Evolutionary conservation across 2,113 vertebrate genomes (phyloP), one percentile per base, ranked within the genome.

Genomic region (Progne subis): DNA sequence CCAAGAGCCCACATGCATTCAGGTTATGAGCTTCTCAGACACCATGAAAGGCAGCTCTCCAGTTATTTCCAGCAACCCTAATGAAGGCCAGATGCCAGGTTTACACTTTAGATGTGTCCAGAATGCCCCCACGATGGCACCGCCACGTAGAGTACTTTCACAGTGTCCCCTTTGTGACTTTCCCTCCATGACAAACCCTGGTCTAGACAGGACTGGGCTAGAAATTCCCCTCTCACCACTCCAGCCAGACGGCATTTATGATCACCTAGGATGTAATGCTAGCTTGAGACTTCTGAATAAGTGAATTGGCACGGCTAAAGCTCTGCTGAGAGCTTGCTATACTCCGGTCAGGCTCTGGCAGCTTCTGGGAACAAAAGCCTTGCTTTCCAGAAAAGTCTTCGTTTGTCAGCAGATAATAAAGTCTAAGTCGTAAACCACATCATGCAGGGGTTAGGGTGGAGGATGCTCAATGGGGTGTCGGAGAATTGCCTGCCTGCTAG

Each of bases 401-500:
- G 5, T 94, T 97, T 95, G 91, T 97, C 94, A 97, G 83, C 78
- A 93, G 93, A 94, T 82, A 96, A 94, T 92, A 86, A 97, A 94
- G 57, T 50, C 86, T 90, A 94, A 96, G 92, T 74, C 29, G 49
- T 93, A 79, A 96, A 90, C 56, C 11, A 18, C 8, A 26, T 67
- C 68, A 70, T 70, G 63, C 41, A 56, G 83, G 49, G 52, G 43
- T 76, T 59, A 72, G 43, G 70, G 19, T 16, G 29, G 86, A 85
- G 44, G 86, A 52, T 67, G 39, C 28, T 92, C 9, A 0, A 7
- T 60, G 32, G 26, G 11, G 44, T 5, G 4, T 44, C 8, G 0
- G 41, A 56, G 60, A 78, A 83, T 44, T 71, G 52, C 49, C 50
- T 64, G 31, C 37, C 65, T 82, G 84, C 52, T 61, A 34, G 20